Percentiles rank a stretch among this genome's conserved stretches.
Conservation (phyloP, 2,888 invertebrate genomes). For the Caenorhabditis afra region DNA sequence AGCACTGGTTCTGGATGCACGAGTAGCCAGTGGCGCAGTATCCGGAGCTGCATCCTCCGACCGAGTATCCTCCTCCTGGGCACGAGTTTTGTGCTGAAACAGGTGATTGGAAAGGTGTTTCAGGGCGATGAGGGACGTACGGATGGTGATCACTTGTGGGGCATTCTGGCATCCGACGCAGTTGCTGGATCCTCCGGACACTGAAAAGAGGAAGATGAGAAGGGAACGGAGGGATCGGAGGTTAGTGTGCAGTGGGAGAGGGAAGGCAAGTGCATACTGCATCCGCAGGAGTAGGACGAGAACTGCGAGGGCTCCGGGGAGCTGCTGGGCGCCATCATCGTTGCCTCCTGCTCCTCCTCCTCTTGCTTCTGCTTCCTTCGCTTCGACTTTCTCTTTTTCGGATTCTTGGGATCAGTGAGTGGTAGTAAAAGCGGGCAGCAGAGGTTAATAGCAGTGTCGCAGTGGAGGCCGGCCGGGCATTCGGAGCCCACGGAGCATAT, state of each 20-base stretch:
- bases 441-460: slow-evolving; percentile 69
- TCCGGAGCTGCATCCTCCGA: slow-evolving; percentile 73
- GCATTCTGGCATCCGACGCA: slow-evolving; percentile 70
- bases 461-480: slow-evolving; percentile 78
- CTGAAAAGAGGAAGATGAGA: slow-evolving; percentile 44
- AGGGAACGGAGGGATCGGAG: slow-evolving; percentile 1
- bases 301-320: slow-evolving; percentile 5
- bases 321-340: neutral
- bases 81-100: slow-evolving; percentile 68
- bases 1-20: slow-evolving; percentile 72
- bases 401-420: slow-evolving; percentile 69
- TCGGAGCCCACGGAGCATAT: slow-evolving; percentile 65
- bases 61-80: slow-evolving; percentile 73
- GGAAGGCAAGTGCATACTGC: slow-evolving; percentile 43
- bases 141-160: slow-evolving; percentile 72
- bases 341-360: slow-evolving; percentile 6
- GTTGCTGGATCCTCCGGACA: slow-evolving; percentile 54
- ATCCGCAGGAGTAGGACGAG: slow-evolving; percentile 46
- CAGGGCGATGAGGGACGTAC: slow-evolving; percentile 52
- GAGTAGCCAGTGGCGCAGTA: slow-evolving; percentile 75
- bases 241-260: slow-evolving; percentile 12
- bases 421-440: slow-evolving; percentile 79
- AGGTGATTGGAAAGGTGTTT: neutral
- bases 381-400: slow-evolving; percentile 44
- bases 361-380: slow-evolving; percentile 47